Evolutionary conservation across 2,888 invertebrate genomes (phyloP), one percentile per base, ranked within the genome.

Genomic region (Eurois occulta): DNA sequence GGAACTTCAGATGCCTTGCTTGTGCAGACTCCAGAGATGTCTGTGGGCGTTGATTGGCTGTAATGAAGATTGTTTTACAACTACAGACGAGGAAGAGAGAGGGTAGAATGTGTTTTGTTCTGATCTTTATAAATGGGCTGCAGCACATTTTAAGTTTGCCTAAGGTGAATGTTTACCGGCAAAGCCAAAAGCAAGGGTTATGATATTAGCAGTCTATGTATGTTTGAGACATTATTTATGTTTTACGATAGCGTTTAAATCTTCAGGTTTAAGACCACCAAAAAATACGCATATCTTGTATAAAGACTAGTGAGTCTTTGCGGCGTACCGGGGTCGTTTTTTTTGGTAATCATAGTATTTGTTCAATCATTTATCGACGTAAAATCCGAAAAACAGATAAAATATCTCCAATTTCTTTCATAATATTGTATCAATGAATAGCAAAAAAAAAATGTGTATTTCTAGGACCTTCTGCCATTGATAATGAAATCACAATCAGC

Each of bases 401-500:
- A 48, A 48, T 21, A 52, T 52, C 2, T 10, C 2, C 10, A 48
- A 52, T 7, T 58, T 16, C 16, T 58, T 58, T 58, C 28, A 58
- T 16, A 58, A 28, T 35, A 35, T 1, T 11, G 11, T 35, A 35
- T 62, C 21, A 62, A 62, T 62, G 18, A 10, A 60, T 60, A 35
- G 3, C 21, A 62, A 35, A 21, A 62, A 62, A 32, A 21, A 4
- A 11, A 21, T 64, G 62, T 4, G 38, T 38, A 38, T 32, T 74
- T 55, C 60, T 62, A 35, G 21, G 10, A 65, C 52, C 11, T 46
- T 67, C 18, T 38, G 43, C 66, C 52, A 16, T 62, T 81, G 75
- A 81, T 81, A 75, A 80, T 64, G 48, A 58, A 64, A 41, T 48
- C 68, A 65, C 41, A 64, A 81, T 75, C 68, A 65, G 24, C 28